These are phyloP conservation scores for Pocillopora meandrina DNA, from an alignment of 92 coral and sea anemone genomes.

Conservation along the genomic window DNA sequence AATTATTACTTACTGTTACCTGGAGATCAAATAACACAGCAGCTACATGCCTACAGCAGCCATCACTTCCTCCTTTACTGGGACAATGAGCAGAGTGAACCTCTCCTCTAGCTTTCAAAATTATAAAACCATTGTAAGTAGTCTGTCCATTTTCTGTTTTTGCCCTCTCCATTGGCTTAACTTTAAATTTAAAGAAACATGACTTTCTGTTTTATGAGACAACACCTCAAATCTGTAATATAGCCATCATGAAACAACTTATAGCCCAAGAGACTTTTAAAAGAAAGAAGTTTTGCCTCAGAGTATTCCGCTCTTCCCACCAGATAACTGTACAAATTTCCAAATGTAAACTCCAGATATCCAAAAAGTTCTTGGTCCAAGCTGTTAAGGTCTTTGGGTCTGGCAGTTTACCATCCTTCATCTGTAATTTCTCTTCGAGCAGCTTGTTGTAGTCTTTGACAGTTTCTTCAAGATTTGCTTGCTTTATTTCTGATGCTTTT, in stretches of 20 bases:
- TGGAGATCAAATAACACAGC: conserved; percentile 61
- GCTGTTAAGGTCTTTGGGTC: neutral
- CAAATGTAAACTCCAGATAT: neutral
- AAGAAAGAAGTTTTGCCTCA: too few species aligned
- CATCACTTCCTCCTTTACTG: conserved; percentile 68
- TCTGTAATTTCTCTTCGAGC: conserved; percentile 35
- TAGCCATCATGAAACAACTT: too few species aligned
- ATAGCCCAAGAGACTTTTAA: too few species aligned
- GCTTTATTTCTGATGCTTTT: conserved; percentile 40
- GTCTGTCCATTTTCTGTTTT: conserved; percentile 54
- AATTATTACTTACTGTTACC: neutral
- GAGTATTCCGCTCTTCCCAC: too few species aligned
- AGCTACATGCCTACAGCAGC: conserved; percentile 67
- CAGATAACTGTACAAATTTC: too few species aligned
- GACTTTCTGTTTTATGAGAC: neutral
- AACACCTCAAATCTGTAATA: too few species aligned
- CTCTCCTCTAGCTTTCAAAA: conserved; percentile 43
- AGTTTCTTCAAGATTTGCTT: conserved; percentile 28
- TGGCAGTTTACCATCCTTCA: neutral
- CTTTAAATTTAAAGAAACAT: conserved; percentile 53
- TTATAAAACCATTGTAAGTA: conserved; percentile 50
- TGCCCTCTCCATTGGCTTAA: conserved; percentile 58
- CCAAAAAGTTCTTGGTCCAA: neutral
- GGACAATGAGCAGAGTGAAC: conserved; percentile 56
- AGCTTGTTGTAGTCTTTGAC: conserved; percentile 41